These are phyloP conservation scores for Morinoia aosen DNA, from an alignment of 2,888 invertebrate species.

Conservation along the genomic window DNA sequence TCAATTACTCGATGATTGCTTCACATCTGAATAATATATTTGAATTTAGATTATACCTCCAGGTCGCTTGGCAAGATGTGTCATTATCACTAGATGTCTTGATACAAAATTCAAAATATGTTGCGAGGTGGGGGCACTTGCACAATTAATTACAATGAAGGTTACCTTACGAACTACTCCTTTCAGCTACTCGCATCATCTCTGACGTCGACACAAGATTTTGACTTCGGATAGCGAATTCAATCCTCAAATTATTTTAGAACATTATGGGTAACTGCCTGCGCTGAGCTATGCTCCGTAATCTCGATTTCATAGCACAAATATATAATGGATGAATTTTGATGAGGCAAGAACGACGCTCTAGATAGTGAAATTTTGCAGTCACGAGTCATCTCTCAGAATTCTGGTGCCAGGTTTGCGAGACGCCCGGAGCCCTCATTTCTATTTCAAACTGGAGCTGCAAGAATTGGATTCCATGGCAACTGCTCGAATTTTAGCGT, in stretches of 20 bases:
- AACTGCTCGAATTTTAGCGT: neutral
- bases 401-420: no score
- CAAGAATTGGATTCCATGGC: neutral
- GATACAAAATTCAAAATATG: neutral
- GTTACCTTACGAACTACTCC: neutral
- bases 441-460: neutral
- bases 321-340: slow-evolving; percentile 5
- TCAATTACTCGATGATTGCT: no score
- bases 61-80: neutral
- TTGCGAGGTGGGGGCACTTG: neutral
- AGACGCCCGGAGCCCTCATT: neutral
- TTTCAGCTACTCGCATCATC: neutral
- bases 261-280: neutral
- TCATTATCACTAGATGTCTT: neutral
- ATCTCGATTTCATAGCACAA: neutral
- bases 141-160: neutral
- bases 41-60: no score
- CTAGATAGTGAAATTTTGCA: neutral
- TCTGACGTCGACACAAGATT: neutral
- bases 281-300: neutral
- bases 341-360: neutral
- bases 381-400: no score
- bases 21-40: no score
- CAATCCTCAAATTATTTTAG: neutral
- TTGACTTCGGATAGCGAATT: neutral